Evolutionary conservation across 2,888 invertebrate species (phyloP).

Genomic region (Ectemnius cavifrons): DNA sequence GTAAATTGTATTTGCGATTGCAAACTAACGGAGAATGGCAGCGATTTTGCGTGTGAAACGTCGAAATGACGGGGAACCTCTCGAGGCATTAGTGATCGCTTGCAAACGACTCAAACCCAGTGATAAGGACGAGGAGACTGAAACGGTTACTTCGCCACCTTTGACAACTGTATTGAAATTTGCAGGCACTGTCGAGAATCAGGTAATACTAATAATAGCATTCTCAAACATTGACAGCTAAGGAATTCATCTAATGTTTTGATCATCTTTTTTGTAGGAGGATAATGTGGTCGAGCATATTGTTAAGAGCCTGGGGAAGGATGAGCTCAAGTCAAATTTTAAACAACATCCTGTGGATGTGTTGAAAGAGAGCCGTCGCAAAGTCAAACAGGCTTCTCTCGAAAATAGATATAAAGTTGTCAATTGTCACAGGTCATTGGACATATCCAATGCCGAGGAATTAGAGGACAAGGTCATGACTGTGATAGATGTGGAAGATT

Average conservation of each 20-base stretch:
- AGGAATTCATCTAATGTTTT: not conserved
- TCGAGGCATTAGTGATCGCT: slow-evolving; percentile 84
- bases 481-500: slow-evolving; percentile 81
- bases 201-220: slow-evolving; percentile 77
- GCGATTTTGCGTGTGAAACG: slow-evolving; percentile 87
- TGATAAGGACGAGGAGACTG: slow-evolving; percentile 67
- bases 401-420: slow-evolving; percentile 82
- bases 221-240: too few species aligned
- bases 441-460: slow-evolving; percentile 57
- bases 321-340: slow-evolving; percentile 78
- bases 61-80: slow-evolving; percentile 85
- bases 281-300: slow-evolving; percentile 66
- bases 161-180: slow-evolving; percentile 84
- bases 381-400: slow-evolving; percentile 78
- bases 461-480: slow-evolving; percentile 76
- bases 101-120: slow-evolving; percentile 84
- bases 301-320: slow-evolving; percentile 77
- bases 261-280: slow-evolving; percentile 72
- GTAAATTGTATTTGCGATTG: too few species aligned
- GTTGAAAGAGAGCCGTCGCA: slow-evolving; percentile 77
- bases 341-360: slow-evolving; percentile 79
- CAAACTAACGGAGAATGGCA: slow-evolving; percentile 74
- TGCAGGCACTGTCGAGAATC: slow-evolving; percentile 84
- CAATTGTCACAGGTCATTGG: slow-evolving; percentile 80
- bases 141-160: slow-evolving; percentile 74